Conservation (phyloP, 2,113 vertebrate species). For the Panthera leo region DNA sequence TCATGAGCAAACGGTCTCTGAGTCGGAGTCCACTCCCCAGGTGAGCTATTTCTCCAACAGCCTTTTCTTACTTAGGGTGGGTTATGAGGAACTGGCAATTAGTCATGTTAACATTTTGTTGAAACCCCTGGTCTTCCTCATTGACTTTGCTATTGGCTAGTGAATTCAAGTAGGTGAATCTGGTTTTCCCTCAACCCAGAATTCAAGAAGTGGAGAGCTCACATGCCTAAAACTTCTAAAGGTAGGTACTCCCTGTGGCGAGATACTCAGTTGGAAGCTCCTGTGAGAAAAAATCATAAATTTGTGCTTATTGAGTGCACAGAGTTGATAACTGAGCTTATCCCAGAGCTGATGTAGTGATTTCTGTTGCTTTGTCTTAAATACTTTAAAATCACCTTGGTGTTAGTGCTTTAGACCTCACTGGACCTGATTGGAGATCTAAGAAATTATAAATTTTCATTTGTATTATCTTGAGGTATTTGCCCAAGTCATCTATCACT, state of each 20-base stretch:
- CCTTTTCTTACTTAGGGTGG: neutral
- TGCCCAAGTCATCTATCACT: neutral
- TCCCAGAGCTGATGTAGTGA: neutral
- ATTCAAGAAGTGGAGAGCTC: slow-evolving; percentile 29
- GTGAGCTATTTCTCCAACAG: slow-evolving; percentile 82
- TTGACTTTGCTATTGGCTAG: neutral
- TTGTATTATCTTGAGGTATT: neutral
- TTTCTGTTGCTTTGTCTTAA: neutral
- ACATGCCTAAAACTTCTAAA: neutral
- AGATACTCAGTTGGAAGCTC: neutral
- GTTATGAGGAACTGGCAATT: neutral
- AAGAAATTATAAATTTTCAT: slow-evolving; percentile 34
- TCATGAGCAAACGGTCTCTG: slow-evolving; percentile 91
- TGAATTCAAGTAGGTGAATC: slow-evolving; percentile 9
- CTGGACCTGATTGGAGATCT: neutral
- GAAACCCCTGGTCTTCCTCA: neutral
- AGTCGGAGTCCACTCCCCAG: slow-evolving; percentile 95
- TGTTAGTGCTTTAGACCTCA: neutral
- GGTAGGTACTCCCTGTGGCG: slow-evolving; percentile 51
- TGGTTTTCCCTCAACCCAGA: slow-evolving; percentile 28
- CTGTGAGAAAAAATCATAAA: neutral
- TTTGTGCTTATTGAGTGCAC: neutral
- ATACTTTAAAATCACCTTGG: neutral
- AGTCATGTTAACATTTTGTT: neutral
- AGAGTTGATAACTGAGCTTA: neutral